Base-by-base conservation (phyloP, 2,797 vertebrate species). In the Nothura maculosa region DNA sequence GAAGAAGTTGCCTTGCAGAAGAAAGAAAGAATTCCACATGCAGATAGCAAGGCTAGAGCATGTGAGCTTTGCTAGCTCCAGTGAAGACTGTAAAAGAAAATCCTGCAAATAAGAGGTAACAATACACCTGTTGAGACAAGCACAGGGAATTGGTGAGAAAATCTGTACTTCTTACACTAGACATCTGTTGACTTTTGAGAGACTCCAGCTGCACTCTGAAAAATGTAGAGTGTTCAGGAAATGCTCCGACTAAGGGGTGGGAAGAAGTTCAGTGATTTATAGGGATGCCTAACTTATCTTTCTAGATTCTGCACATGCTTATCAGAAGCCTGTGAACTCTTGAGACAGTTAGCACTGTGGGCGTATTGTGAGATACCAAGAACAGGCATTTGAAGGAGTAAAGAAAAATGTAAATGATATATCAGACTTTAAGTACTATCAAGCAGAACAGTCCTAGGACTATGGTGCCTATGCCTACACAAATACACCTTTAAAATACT, bases 231-330 rank as follows among this genome's bases (percentile, higher is more conserved):
- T 96, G 96, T 93, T 96, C 93, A 96, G 92, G 93, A 96, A 70
- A 70, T 70, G 67, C 67, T 69, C 34, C 21, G 27, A 83, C 93
- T 85, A 83, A 89, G 91, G 95, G 85, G 92, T 94, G 93, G 95
- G 85, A 96, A 96, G 95, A 95, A 96, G 91, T 93, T 91, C 82
- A 94, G 96, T 96, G 96, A 96, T 95, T 96, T 96, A 96, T 95
- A 94, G 89, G 96, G 91, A 96, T 96, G 96, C 96, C 96, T 94
- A 92, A 87, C 93, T 96, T 96, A 96, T 96, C 96, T 96, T 96
- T 93, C 89, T 96, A 96, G 95, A 96, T 96, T 96, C 96, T 96
- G 92, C 89, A 96, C 92, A 96, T 62, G 96, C 95, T 96, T 96
- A 96, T 96, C 95, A 89, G 93, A 96, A 96, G 95, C 82, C 89